Evolutionary conservation across 2,888 invertebrate species (phyloP).

Genomic region (Agrochola lychnidis): DNA sequence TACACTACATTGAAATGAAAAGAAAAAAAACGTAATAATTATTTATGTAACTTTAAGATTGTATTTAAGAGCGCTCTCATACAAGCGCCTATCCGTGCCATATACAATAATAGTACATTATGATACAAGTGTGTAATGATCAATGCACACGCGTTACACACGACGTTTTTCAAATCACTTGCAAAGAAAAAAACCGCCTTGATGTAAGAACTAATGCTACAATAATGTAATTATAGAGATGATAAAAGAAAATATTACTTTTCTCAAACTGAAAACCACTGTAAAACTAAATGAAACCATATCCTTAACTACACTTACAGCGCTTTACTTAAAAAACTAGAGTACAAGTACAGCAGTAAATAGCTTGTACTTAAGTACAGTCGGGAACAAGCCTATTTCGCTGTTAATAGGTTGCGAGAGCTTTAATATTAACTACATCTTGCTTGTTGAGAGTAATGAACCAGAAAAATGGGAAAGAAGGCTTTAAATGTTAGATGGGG

Average conservation of each 20-base stretch:
- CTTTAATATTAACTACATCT: slow-evolving; percentile 60
- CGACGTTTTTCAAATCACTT: too few relatives aligned
- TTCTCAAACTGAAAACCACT: slow-evolving; percentile 15
- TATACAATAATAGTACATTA: not conserved
- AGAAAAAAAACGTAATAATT: not conserved
- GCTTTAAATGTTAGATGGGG: slow-evolving; percentile 44
- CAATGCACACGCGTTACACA: too few relatives aligned
- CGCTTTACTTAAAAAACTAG: slow-evolving; percentile 25
- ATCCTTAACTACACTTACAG: slow-evolving; percentile 28
- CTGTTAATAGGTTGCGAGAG: slow-evolving; percentile 56
- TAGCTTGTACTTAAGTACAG: slow-evolving; percentile 43
- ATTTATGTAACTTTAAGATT: not conserved
- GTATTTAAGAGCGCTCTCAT: not conserved
- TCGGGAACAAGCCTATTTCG: slow-evolving; percentile 60
- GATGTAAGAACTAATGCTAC: too few relatives aligned
- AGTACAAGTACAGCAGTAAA: slow-evolving; percentile 46
- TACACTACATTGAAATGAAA: not conserved
- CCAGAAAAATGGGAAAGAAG: slow-evolving; percentile 32
- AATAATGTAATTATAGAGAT: too few relatives aligned
- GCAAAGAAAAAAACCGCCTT: too few relatives aligned
- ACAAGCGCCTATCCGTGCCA: not conserved
- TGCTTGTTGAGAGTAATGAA: slow-evolving; percentile 53
- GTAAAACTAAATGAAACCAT: slow-evolving; percentile 19
- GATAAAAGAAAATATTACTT: not conserved
- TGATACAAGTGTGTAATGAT: too few relatives aligned